Base-by-base conservation (phyloP, 2,797 vertebrate species). In the Buceros bicornis region DNA sequence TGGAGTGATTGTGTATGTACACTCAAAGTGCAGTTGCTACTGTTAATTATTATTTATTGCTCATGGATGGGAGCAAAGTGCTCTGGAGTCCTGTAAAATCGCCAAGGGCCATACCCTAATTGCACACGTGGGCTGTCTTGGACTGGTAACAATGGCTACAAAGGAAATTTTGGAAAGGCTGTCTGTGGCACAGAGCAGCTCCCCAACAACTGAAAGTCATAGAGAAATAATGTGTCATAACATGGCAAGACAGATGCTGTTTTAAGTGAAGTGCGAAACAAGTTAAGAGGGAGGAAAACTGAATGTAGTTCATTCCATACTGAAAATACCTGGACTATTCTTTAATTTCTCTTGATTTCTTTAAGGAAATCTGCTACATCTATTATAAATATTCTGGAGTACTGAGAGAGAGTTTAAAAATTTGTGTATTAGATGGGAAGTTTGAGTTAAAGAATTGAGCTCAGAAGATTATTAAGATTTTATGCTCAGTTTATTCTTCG, bases 31-130 rank as follows among this genome's bases (percentile, higher is more conserved):
- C 20, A 26, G 22, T 16, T 70, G 57, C 81, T 89, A 62, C 57
- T 15, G 60, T 87, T 91, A 90, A 93, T 96, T 64, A 87, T 90
- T 84, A 85, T 74, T 76, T 89, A 60, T 11, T 18, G 45, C 19
- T 65, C 3, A 5, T 10, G 10, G 24, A 73, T 53, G 21, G 48
- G 87, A 82, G 35, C 89, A 95, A 95, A 96, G 90, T 87, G 28
- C 88, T 82, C 58, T 56, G 35, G 43, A 87, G 35, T 84, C 64
- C n/a, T 43, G 35, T 81, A n/a, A 45, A 79, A 74, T 3, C 90
- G 53, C n/a, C 65, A 88, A 43, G 72, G 62, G 81, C 47, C 31
- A 13, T n/a, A 70, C 31, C 31, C 22, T 65, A 50, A 53, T 33
- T 3, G 2, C 25, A 22, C 3, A 4, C 0, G 8, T 2, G 4